Percentiles rank a stretch among this genome's conserved stretches.
Evolutionary conservation across 2,113 vertebrate species (phyloP).

Genomic region (Myxocyprinus asiaticus): DNA sequence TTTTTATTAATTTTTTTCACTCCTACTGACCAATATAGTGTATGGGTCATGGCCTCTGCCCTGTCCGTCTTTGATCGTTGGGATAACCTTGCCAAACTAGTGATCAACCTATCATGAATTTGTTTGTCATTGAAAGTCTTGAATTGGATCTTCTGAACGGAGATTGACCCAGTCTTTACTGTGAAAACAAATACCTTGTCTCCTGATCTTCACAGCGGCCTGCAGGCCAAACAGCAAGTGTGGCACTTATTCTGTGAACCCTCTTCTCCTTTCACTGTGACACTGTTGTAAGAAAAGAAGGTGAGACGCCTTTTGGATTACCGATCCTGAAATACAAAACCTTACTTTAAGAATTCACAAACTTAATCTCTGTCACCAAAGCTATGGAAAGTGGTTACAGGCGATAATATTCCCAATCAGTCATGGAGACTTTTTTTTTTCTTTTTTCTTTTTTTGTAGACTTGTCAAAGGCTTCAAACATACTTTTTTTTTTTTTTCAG

Average conservation of each 20-base stretch:
- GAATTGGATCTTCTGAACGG: conserved; percentile 25
- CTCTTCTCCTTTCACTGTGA: conserved; percentile 38
- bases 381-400: conserved; percentile 56
- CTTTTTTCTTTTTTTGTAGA: conserved; percentile 30
- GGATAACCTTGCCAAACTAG: neutral
- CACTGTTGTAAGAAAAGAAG: conserved; percentile 34
- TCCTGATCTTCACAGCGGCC: conserved; percentile 15
- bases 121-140: conserved; percentile 6
- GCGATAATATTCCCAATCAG: conserved; percentile 63
- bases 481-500: conserved; percentile 5
- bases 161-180: conserved; percentile 36
- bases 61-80: neutral
- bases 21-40: too few relatives aligned
- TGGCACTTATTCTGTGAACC: conserved; percentile 36
- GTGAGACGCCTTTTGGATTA: conserved; percentile 28
- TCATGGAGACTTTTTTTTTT: conserved; percentile 49
- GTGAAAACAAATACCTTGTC: conserved; percentile 38
- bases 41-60: too few relatives aligned
- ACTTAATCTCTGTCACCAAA: conserved; percentile 58
- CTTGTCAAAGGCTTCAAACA: conserved; percentile 59
- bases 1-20: too few relatives aligned
- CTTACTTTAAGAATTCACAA: conserved; percentile 48
- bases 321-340: conserved; percentile 60
- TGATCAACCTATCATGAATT: neutral
- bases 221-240: conserved; percentile 39